Percentiles rank a stretch among this genome's conserved stretches.
Evolutionary conservation across 2,888 invertebrate genomes (phyloP).

Genomic region (Lutraria lutraria): DNA sequence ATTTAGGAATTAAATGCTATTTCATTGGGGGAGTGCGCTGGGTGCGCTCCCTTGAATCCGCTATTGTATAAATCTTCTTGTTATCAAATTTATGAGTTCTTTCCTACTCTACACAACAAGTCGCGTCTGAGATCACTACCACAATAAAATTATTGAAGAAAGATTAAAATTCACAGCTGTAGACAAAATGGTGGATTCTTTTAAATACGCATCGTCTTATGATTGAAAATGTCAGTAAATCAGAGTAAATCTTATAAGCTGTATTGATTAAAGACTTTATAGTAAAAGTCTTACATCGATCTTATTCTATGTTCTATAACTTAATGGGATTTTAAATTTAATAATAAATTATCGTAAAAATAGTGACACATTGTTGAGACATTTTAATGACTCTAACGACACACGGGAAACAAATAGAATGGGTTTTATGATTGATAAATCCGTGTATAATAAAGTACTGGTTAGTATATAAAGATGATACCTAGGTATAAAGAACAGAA

Average conservation of each 20-base stretch:
- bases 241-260: background rate
- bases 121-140: background rate
- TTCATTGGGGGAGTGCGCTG: no score
- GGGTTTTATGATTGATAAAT: background rate
- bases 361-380: background rate
- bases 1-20: no score
- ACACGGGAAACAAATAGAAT: background rate
- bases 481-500: background rate
- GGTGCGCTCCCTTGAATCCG: no score
- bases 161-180: background rate
- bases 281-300: background rate
- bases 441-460: background rate
- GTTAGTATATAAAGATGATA: background rate
- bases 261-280: background rate
- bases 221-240: slow-evolving; percentile 4
- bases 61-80: no score
- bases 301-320: background rate
- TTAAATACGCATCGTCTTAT: background rate
- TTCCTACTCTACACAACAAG: background rate
- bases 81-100: background rate
- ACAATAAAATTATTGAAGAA: background rate
- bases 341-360: slow-evolving; percentile 20
- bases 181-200: background rate
- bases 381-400: background rate
- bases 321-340: slow-evolving; percentile 17